Evolutionary conservation across 1,140 invertebrate genomes (phyloP), one percentile per base, ranked within the genome.

Genomic region (Physella acuta): DNA sequence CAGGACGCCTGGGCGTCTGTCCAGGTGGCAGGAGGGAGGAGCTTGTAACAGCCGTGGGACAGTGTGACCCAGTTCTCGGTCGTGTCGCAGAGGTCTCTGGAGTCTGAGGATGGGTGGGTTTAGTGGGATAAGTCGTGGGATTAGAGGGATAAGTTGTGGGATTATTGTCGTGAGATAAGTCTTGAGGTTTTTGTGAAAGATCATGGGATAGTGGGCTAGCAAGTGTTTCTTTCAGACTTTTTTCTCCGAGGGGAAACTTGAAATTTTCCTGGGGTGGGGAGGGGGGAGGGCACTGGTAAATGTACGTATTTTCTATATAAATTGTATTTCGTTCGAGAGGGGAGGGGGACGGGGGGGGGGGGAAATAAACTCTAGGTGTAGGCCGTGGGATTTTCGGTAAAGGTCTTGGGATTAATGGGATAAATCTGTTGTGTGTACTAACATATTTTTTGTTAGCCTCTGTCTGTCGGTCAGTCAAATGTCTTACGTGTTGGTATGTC

Each of bases 61-160:
- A 61, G 2, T n/a, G 2, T 61, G 1, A 61, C 36, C 59, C 59
- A 61, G 36, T 28, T n/a, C 8, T 61, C 36, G 37, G 14, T 61
- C 17, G 59, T 61, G 20, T 61, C 59, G 37, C 59, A 61, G 3
- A 24, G 30, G 36, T 60, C 58, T n/a, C 58, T 30, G 1, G 58
- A 31, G 24, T 60, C 58, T 60, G 58, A n/a, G 36, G 20, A 34
- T 44, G 39, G 39, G 20, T 44, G 8, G 39, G 8, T 20, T 44
- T 20, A 11, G 39, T 44, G 39, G 39, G 39, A 20, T 11, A 44
- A 20, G 8, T 8, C 8, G 39, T 8, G 8, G 8, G 20, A 44
- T 44, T 11, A 44, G 20, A 44, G 39, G 39, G 39, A 8, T 44
- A 20, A 11, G 8, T 44, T 11, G 8, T 44, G 20, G 20, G 39